phyloP scores from a whole-genome alignment of 35 echinoderm and acorn worm genomes.

The Ophiothrix spiculata region DNA sequence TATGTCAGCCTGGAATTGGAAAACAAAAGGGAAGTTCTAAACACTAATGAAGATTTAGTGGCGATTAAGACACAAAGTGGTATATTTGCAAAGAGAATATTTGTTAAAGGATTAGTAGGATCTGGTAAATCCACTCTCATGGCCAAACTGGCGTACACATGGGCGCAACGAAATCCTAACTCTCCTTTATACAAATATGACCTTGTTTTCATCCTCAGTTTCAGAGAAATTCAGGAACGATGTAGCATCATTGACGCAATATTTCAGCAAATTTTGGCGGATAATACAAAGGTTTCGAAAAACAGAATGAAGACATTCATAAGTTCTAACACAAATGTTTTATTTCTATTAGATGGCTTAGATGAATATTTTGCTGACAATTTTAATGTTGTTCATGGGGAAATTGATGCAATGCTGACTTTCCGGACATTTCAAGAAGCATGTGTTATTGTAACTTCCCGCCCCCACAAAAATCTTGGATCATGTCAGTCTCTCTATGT shows the following conservation, averaged over 20 bases:
- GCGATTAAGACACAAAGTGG: too few species aligned
- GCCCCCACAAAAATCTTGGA: neutral
- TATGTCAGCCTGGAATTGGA: too few species aligned
- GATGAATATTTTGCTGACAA: neutral
- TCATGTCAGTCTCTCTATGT: neutral
- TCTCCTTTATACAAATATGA: too few species aligned
- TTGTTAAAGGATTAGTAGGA: too few species aligned
- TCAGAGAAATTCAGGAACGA: too few species aligned
- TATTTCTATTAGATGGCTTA: slow-evolving; percentile 9
- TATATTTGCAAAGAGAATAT: too few species aligned
- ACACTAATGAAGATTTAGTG: too few species aligned
- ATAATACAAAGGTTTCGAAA: slow-evolving; percentile 24
- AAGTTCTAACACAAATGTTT: neutral
- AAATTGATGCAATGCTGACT: neutral
- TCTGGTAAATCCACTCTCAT: too few species aligned
- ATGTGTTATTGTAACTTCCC: slow-evolving; percentile 8
- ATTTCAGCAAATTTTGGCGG: neutral
- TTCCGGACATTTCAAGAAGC: neutral
- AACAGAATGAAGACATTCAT: neutral
- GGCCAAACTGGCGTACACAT: too few species aligned
- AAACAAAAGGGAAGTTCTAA: too few species aligned
- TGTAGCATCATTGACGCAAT: neutral
- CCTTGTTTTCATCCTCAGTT: too few species aligned
- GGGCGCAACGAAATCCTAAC: too few species aligned
- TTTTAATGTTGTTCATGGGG: neutral